Evolutionary conservation across 2,888 invertebrate species (phyloP), one percentile per base, ranked within the genome.

Genomic region (Lasioglossum leucozonium): DNA sequence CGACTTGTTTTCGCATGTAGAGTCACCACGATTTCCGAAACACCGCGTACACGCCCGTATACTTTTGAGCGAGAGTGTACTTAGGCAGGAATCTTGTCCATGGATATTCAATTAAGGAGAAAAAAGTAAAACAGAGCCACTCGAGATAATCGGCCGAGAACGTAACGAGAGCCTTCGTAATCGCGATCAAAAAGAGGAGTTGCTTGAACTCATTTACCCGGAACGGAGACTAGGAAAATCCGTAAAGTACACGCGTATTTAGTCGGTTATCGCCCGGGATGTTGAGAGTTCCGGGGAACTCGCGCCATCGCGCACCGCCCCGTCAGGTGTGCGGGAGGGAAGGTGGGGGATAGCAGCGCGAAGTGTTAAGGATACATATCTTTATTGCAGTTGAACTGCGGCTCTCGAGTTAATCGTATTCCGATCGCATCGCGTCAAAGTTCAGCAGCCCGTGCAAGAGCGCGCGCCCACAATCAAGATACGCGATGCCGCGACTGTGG

Each of bases 401-500:
- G 72, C 42, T 67, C 65, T 42, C 80, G 44, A 34, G 81, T 87
- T 89, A 85, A 89, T 81, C 81, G 81, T 80, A 86, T 88, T 83
- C 83, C 81, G 81, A 86, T 89, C 88, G 88, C 82, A 79, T 83
- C 81, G 80, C 73, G 76, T 81, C 84, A 72, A 40, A 76, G 55
- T 79, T 77, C 71, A 74, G 34, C 72, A 40, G 81, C 76, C 76
- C 69, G 67, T 74, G 76, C 79, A 79, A 85, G 85, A 84, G 88
- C 79, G 55, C 72, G 72, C 74, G 75, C 73, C 71, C 79, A 73
- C 81, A 84, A 90, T 90, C 87, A 84, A 89, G 90, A 89, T 85
- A 79, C 58, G 79, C 71, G 37, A 16, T 11, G 37, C 74, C 55
- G 40, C 42, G 76, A 26, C 85, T 79, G 79, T 78, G 44, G 26